A percentile compares a stretch with the other conserved stretches of the same genome.
These are phyloP conservation scores for Halcyon senegalensis DNA, from an alignment of 2,113 vertebrate species.

Conservation along the genomic window DNA sequence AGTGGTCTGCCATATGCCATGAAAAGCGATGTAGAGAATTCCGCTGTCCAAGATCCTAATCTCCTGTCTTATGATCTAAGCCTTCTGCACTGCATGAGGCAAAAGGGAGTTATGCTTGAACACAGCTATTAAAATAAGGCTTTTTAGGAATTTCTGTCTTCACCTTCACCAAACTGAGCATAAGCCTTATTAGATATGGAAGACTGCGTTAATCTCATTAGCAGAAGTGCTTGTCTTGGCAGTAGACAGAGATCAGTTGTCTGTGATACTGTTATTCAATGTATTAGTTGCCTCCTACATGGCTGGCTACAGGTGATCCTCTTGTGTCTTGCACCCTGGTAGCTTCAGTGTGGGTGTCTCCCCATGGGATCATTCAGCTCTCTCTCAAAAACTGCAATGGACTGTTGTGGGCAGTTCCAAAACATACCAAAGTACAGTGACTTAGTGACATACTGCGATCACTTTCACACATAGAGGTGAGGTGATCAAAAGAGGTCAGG, in stretches of 20 bases:
- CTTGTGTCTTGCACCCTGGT: background rate
- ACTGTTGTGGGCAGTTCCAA: background rate
- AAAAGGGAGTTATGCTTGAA: background rate
- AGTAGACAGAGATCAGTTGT: conserved; percentile 6
- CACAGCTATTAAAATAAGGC: background rate
- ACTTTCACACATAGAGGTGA: background rate
- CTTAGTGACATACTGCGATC: background rate
- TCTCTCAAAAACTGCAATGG: background rate
- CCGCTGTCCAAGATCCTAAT: background rate
- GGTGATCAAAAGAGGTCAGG: background rate
- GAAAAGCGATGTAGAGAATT: background rate
- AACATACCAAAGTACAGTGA: background rate
- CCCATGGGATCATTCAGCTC: background rate
- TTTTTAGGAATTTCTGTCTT: conserved; percentile 46
- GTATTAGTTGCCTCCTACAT: background rate
- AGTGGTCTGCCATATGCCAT: background rate
- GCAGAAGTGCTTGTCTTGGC: conserved; percentile 28
- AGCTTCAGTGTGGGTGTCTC: background rate
- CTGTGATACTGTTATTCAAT: background rate
- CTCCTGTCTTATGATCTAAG: background rate
- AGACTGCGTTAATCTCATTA: conserved; percentile 40
- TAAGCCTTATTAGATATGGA: conserved; percentile 46
- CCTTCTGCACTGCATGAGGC: background rate
- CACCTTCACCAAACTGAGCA: conserved; percentile 22
- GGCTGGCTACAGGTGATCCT: background rate